phyloP scores from a whole-genome alignment of 2,113 vertebrate genomes.

The Lophotis ruficrista region DNA sequence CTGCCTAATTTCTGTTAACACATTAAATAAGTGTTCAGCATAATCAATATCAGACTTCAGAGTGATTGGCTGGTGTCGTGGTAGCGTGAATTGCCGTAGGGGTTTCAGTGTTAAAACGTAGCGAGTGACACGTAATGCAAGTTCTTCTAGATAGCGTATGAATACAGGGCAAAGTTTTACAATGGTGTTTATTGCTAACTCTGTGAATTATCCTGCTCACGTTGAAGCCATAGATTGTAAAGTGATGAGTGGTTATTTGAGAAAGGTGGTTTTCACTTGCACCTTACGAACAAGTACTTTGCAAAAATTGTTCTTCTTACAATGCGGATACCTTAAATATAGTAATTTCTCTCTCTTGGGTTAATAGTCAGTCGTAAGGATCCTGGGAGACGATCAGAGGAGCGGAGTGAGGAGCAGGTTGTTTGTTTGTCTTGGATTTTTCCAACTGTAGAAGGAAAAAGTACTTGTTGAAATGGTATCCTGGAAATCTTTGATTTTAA shows the following conservation, averaged over 20 bases:
- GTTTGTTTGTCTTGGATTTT: not conserved
- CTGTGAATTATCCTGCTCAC: slow-evolving; percentile 50
- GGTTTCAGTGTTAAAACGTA: slow-evolving; percentile 18
- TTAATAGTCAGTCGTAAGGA: not conserved
- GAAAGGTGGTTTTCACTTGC: slow-evolving; percentile 60
- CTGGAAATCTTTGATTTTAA: not conserved
- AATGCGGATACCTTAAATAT: not conserved
- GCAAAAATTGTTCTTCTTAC: not conserved
- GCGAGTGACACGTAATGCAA: slow-evolving; percentile 51
- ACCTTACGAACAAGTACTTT: not conserved
- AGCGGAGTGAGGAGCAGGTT: not conserved
- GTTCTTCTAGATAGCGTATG: slow-evolving; percentile 61
- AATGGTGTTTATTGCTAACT: slow-evolving; percentile 69
- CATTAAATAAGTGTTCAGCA: slow-evolving; percentile 69
- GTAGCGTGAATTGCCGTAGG: slow-evolving; percentile 48
- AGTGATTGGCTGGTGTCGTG: slow-evolving; percentile 72
- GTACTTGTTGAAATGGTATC: not conserved
- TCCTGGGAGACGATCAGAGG: not conserved
- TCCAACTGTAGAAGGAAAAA: not conserved
- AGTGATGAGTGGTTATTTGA: slow-evolving; percentile 75
- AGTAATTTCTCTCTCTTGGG: not conserved
- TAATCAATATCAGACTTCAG: slow-evolving; percentile 54
- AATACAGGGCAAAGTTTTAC: slow-evolving; percentile 80
- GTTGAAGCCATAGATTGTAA: slow-evolving; percentile 61
- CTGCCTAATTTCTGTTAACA: slow-evolving; percentile 54